These are phyloP conservation scores for Scaptomyza pallida DNA, from an alignment of 1,140 invertebrate genomes.

Conservation along the genomic window DNA sequence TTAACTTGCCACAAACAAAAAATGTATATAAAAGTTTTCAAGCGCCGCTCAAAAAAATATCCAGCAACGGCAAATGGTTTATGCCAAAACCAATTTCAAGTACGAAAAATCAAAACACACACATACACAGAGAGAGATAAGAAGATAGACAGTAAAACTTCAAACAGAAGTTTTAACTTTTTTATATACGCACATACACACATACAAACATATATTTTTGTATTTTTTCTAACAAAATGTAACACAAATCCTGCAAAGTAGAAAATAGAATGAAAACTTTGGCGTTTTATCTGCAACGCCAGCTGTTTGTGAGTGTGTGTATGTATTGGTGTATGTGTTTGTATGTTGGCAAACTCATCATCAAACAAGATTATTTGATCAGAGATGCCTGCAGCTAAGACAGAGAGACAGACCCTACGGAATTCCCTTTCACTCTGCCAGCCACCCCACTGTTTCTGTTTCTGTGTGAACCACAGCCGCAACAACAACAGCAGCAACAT, in stretches of 20 bases:
- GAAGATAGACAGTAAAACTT: constrained; percentile 35
- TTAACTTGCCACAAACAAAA: constrained; percentile 27
- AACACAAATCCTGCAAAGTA: constrained; percentile 77
- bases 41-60: constrained; percentile 37
- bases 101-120: constrained; percentile 71
- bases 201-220: constrained; percentile 8
- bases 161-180: constrained; percentile 59
- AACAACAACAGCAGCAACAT: constrained; percentile 12
- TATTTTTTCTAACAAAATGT: constrained; percentile 57
- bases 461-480: constrained; percentile 15
- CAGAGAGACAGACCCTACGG: constrained; percentile 1
- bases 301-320: constrained; percentile 33
- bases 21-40: constrained; percentile 45
- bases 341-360: constrained; percentile 73
- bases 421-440: not conserved
- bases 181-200: constrained; percentile 4
- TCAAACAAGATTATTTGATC: constrained; percentile 82
- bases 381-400: constrained; percentile 62
- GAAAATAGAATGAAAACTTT: constrained; percentile 81
- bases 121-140: constrained; percentile 23
- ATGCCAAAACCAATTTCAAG: constrained; percentile 78
- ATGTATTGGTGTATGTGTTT: constrained; percentile 34
- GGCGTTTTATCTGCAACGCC: constrained; percentile 52
- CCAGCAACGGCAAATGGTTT: constrained; percentile 54
- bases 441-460: not conserved